A percentile compares a stretch with the other conserved stretches of the same genome.
Conservation (phyloP, 2,113 vertebrate genomes). For the Drymodes brunneopygia region DNA sequence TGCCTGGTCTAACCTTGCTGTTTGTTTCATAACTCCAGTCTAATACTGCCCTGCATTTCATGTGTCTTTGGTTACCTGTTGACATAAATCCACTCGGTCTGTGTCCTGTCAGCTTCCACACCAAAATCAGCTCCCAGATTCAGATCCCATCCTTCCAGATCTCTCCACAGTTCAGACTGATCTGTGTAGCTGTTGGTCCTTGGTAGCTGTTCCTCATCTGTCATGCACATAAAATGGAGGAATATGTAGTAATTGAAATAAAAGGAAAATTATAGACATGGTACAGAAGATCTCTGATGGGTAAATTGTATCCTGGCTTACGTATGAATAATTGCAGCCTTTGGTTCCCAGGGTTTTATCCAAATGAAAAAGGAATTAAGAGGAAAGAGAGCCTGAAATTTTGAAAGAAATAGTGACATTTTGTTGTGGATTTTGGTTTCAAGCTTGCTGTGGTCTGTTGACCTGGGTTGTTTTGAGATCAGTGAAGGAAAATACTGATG, state of each 20-base stretch:
- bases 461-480: not conserved
- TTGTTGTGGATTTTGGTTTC: not conserved
- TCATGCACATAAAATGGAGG: not conserved
- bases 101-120: not conserved
- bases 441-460: not conserved
- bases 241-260: not conserved
- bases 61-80: not conserved
- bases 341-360: not conserved
- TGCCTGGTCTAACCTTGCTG: not conserved
- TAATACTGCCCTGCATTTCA: not conserved
- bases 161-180: not conserved
- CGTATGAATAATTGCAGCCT: not conserved
- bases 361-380: not conserved
- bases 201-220: not conserved
- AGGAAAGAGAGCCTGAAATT: not conserved
- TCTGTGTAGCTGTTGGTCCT: not conserved
- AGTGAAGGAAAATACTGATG: not conserved
- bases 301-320: not conserved
- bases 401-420: not conserved
- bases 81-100: too few species aligned
- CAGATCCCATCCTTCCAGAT: not conserved
- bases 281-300: not conserved
- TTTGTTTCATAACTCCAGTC: not conserved
- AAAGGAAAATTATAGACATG: not conserved
- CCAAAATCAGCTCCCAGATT: not conserved